Evolutionary conservation across 2,113 vertebrate species (phyloP).

Genomic region (Larimichthys polyactis): DNA sequence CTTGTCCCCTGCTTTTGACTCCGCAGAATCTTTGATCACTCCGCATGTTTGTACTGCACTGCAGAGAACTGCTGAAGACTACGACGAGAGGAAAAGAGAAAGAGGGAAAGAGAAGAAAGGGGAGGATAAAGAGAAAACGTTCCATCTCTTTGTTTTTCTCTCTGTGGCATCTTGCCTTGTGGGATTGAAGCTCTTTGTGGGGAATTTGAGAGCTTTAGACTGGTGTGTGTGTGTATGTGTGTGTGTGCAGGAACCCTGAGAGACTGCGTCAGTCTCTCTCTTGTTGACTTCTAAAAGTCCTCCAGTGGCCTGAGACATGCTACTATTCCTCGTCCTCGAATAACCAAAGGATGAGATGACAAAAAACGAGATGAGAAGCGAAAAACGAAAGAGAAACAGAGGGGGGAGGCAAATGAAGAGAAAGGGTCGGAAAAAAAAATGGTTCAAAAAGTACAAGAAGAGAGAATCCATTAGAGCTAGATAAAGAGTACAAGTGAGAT

Average conservation of each 20-base stretch:
- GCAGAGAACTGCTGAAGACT: conserved; percentile 66
- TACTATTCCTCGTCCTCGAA: conserved; percentile 48
- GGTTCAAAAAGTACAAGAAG: conserved; percentile 33
- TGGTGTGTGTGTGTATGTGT: conserved; percentile 41
- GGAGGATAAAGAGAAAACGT: conserved; percentile 56
- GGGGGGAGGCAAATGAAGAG: not conserved
- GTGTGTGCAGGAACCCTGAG: conserved; percentile 17
- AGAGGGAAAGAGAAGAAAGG: conserved; percentile 49
- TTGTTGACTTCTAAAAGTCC: conserved; percentile 82
- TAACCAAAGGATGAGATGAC: conserved; percentile 57
- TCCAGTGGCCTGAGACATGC: conserved; percentile 68
- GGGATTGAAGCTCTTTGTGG: conserved; percentile 72
- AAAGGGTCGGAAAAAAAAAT: conserved; percentile 21
- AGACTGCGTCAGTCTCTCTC: conserved; percentile 62
- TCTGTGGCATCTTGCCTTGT: conserved; percentile 62
- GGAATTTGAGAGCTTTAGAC: conserved; percentile 71
- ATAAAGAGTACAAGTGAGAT: conserved; percentile 45
- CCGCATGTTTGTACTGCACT: conserved; percentile 75
- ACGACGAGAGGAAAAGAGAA: conserved; percentile 56
- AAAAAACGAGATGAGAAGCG: conserved; percentile 39
- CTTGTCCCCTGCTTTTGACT: conserved; percentile 76
- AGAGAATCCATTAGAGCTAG: conserved; percentile 50
- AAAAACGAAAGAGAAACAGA: conserved; percentile 5
- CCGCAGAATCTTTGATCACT: conserved; percentile 76
- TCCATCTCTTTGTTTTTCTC: conserved; percentile 73